Conservation (phyloP, 2,888 invertebrate genomes). For the Graphium colonna region DNA sequence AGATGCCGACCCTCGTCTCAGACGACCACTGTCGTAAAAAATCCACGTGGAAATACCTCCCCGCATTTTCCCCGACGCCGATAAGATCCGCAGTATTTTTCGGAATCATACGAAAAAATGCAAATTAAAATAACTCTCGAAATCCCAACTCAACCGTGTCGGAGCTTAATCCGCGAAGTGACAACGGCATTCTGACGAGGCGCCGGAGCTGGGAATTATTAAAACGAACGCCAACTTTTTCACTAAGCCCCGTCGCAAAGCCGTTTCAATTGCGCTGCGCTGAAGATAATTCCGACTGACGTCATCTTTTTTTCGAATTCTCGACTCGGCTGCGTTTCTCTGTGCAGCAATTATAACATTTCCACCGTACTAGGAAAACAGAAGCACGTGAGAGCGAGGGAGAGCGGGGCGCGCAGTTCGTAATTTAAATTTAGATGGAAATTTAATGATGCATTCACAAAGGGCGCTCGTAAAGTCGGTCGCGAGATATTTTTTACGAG, state of each 20-base stretch:
- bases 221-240: slow-evolving; percentile 81
- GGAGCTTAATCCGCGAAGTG: slow-evolving; percentile 79
- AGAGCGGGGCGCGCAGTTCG: slow-evolving; percentile 63
- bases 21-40: slow-evolving; percentile 56
- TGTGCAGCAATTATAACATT: slow-evolving; percentile 80
- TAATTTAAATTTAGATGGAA: slow-evolving; percentile 81
- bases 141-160: slow-evolving; percentile 78
- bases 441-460: slow-evolving; percentile 80
- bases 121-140: slow-evolving; percentile 78
- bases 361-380: slow-evolving; percentile 77
- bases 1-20: slow-evolving; percentile 55
- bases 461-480: slow-evolving; percentile 79
- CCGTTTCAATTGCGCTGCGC: slow-evolving; percentile 80
- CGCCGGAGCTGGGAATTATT: slow-evolving; percentile 80
- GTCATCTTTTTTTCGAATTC: slow-evolving; percentile 79
- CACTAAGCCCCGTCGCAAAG: slow-evolving; percentile 79
- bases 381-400: slow-evolving; percentile 70
- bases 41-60: slow-evolving; percentile 47
- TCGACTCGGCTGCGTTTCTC: slow-evolving; percentile 71
- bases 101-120: slow-evolving; percentile 65
- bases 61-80: slow-evolving; percentile 42
- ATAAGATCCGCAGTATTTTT: slow-evolving; percentile 45
- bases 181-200: slow-evolving; percentile 81
- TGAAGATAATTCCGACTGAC: slow-evolving; percentile 80
- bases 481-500: slow-evolving; percentile 80